A percentile compares a stretch with the other conserved stretches of the same genome.
phyloP scores from a whole-genome alignment of 2,797 vertebrate species.

The Steatocranus sp. region DNA sequence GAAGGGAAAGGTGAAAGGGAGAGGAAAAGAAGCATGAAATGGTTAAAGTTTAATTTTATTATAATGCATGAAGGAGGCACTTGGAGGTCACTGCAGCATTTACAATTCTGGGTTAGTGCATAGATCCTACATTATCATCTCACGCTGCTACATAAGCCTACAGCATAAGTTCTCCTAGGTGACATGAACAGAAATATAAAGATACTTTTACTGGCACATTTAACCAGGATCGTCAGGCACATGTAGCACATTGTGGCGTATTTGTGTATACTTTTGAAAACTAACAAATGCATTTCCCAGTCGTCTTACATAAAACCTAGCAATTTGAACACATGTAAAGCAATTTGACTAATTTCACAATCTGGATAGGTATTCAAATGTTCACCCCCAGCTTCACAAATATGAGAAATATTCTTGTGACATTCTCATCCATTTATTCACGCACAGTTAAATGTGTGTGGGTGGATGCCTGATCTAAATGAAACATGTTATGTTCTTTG shows the following conservation, averaged over 20 bases:
- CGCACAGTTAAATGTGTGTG: background rate
- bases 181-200: background rate
- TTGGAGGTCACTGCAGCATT: slow-evolving; percentile 45
- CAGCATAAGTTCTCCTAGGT: background rate
- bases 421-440: background rate
- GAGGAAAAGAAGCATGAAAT: slow-evolving; percentile 11
- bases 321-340: background rate
- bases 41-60: slow-evolving; percentile 40
- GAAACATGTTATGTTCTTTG: background rate
- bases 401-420: background rate
- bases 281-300: background rate
- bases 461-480: background rate
- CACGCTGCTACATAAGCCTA: background rate
- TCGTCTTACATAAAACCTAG: background rate
- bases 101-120: background rate
- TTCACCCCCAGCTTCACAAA: background rate
- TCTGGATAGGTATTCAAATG: background rate
- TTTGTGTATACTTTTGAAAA: background rate
- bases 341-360: background rate
- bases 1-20: background rate
- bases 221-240: background rate
- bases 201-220: background rate
- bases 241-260: background rate
- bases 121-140: slow-evolving; percentile 11
- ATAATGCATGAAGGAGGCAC: slow-evolving; percentile 29